Evolutionary conservation across 2,888 invertebrate species (phyloP), one percentile per base, ranked within the genome.

Genomic region (Priapulus caudatus): DNA sequence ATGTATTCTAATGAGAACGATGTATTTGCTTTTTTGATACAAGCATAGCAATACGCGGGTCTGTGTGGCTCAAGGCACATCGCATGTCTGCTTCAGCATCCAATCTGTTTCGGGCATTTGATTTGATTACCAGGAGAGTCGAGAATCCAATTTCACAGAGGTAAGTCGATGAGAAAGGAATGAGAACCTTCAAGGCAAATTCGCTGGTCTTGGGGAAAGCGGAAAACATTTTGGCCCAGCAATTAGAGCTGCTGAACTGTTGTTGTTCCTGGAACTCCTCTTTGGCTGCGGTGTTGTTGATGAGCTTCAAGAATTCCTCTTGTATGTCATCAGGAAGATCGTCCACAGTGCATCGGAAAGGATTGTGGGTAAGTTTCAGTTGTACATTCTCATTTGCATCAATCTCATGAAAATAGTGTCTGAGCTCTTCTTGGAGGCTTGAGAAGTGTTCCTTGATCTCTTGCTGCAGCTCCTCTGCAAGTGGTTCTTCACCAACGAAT

Each of bases 381-480:
- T 59, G 58, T 15, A 45, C 52, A 43, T 47, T 52, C 24, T 59
- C 59, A 55, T 57, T 59, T 20, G 56, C 56, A 21, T 58, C 45
- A 43, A 58, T 58, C 56, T 56, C 57, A 4, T 45, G 47, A 2
- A 59, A 52, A 44, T 59, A 58, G 5, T 53, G 55, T 20, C 53
- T 57, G 16, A 16, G 21, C 20, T 56, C 56, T 15, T 56, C 56
- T 44, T 51, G 50, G n/a, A 48, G 43, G 33, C 56, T 57, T 2
- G 58, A 55, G 15, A 56, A 58, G 24, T 58, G 45, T 43, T 58
- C 56, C 52, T 52, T 54, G 2, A 33, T 51, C 4, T 56, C 46
- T 3, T 54, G 33, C n/a, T 57, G 51, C 49, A 46, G 20, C n/a
- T 56, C 24, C 18, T 52, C 24, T 21, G 24, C 23, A 19, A 50